Evolutionary conservation across 1,140 invertebrate genomes (phyloP).

Genomic region (Cataglyphis hispanica): DNA sequence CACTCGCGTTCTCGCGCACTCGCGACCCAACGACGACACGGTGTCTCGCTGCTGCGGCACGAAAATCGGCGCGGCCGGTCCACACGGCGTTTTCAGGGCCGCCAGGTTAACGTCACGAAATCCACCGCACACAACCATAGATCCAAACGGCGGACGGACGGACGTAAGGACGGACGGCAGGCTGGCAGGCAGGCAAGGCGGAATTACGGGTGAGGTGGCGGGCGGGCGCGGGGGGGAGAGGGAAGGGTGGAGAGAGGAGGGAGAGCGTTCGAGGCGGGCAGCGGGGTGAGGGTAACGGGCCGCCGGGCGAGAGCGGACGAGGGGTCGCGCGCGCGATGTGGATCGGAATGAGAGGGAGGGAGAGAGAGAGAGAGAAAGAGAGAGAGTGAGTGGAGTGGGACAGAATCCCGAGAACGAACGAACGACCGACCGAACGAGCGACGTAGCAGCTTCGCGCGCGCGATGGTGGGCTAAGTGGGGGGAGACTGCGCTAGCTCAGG

Average conservation of each 20-base stretch:
- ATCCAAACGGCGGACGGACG: slow-evolving; percentile 82
- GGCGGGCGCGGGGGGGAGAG: slow-evolving; percentile 20
- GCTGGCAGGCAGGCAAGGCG: slow-evolving; percentile 78
- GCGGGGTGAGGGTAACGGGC: slow-evolving; percentile 53
- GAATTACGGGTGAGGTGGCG: slow-evolving; percentile 63
- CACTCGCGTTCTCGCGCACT: slow-evolving; percentile 71
- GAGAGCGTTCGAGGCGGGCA: slow-evolving; percentile 54
- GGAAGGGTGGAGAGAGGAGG: slow-evolving; percentile 7
- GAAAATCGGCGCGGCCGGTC: slow-evolving; percentile 79
- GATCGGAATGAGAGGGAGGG: neutral
- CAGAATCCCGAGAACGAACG: slow-evolving; percentile 20
- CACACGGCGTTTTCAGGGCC: slow-evolving; percentile 84
- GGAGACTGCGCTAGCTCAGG: slow-evolving; percentile 80
- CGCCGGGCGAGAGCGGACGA: slow-evolving; percentile 18
- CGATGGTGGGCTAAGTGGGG: neutral
- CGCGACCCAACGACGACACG: slow-evolving; percentile 72
- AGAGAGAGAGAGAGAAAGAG: neutral
- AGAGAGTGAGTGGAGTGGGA: neutral
- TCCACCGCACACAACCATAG: slow-evolving; percentile 79
- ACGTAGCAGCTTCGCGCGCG: slow-evolving; percentile 67
- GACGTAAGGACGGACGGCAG: slow-evolving; percentile 83
- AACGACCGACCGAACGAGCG: slow-evolving; percentile 57
- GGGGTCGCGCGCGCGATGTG: neutral
- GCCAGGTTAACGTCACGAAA: slow-evolving; percentile 85
- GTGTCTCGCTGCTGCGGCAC: slow-evolving; percentile 68